Evolutionary conservation across 2,888 invertebrate species (phyloP), one percentile per base, ranked within the genome.

Genomic region (Eucriotettix oculatus): DNA sequence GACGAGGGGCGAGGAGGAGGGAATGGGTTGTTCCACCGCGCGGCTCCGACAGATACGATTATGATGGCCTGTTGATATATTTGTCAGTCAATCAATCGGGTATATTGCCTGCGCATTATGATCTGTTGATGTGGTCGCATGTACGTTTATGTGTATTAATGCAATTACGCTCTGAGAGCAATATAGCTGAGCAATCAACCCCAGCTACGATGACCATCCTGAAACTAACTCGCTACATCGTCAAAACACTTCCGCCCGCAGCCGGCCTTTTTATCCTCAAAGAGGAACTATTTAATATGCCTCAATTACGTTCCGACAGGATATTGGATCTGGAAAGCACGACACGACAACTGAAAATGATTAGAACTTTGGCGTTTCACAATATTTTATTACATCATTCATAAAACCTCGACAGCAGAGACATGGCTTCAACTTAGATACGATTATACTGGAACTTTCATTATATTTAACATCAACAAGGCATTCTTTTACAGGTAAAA

Each of bases 11-110:
- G 58, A 14, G 29, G 42, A n/a, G 43, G 41, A 16, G 57, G 29
- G 44, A 17, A 53, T 12, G 41, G 56, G 42, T 40, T 43, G 58
- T 16, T 29, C 14, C 16, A 42, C 54, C 41, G 16, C 42, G 53
- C 43, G 40, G 58, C 43, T 48, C 54, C 40, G 58, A 40, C 54
- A 17, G 40, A 16, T 42, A 29, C 14, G 54, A 54, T 54, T 54
- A 52, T 56, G 60, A 60, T 56, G 58, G 57, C 56, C 57, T 58
- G 60, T 52, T 58, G 58, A 56, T 61, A 58, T 63, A 58, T 63
- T 63, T 63, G 62, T 61, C 60, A 60, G 62, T 63, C 63, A 63
- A 62, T 62, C 63, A 62, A 56, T 60, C 59, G 56, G 57, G 52
- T 60, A 54, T 59, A 63, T 61, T 63, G 61, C 40, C 48, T 17